Evolutionary conservation across 1,140 invertebrate genomes (phyloP), one percentile per base, ranked within the genome.

Genomic region (Aporrectodea caliginosa): DNA sequence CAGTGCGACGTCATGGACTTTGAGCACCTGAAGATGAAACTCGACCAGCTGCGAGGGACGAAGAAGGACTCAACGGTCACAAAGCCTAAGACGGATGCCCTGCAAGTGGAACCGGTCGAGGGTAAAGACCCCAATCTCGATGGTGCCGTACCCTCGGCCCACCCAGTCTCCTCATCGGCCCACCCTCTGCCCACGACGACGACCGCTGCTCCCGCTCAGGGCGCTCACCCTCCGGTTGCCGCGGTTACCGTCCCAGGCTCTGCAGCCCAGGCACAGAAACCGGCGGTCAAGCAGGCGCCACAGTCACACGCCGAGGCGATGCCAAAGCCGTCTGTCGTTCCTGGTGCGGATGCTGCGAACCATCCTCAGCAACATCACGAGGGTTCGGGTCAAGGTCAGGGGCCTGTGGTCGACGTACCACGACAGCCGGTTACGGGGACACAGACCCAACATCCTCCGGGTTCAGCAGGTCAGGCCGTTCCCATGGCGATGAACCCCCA

Each of bases 1-100:
- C 33, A 35, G 35, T 76, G 75, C 31, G 75, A 76, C 43, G 75
- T 76, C 16, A 76, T 35, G n/a, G 75, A 76, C 27, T 76, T 43
- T 16, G 75, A 76, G 31, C 33, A 76, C 43, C 43, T 76, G 33
- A 76, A 76, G 27, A 29, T 76, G 35, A 76, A 76, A 31, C 43
- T 76, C 1, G 75, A 35, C 16, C 33, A 76, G 31, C 29, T 76
- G 35, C 33, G 32, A 34, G 35, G 35, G 43, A 31, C 75, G 31
- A 58, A 58, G 31, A 58, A 58, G 22, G 43, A 58, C 22, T 6
- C 22, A 58, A 58, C 43, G 22, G n/a, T n/a, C n/a, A 58, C 43
- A 12, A 58, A 58, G 43, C 6, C 43, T 12, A 58, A 58, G 43
- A 76, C 43, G 0, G 75, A 58, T 16, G 29, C 75, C n/a, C 73